Conservation (phyloP, 2,888 invertebrate species). For the Ferrisia virgata region DNA sequence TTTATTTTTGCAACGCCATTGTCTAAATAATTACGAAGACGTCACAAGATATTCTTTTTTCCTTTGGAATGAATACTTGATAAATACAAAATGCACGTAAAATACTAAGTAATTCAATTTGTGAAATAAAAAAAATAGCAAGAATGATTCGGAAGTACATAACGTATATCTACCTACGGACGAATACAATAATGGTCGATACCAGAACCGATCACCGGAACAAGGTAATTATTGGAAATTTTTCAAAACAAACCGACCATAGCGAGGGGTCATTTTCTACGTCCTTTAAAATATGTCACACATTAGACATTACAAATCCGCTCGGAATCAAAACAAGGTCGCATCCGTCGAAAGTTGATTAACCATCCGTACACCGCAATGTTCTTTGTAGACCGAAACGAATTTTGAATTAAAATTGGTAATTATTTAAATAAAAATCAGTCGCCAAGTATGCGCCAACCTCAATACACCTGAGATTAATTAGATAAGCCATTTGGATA, state of each 20-base stretch:
- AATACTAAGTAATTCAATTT: background rate
- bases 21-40: background rate
- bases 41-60: background rate
- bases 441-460: background rate
- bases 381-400: constrained; percentile 37
- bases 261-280: background rate
- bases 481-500: background rate
- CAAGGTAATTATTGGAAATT: constrained; percentile 23
- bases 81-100: background rate
- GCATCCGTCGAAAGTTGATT: constrained; percentile 32
- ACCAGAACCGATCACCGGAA: constrained; percentile 26
- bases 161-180: no score
- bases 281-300: constrained; percentile 31
- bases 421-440: constrained; percentile 35
- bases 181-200: background rate
- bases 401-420: constrained; percentile 41
- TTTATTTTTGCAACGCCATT: background rate
- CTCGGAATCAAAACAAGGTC: constrained; percentile 19
- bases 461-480: constrained; percentile 5
- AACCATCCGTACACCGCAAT: constrained; percentile 24
- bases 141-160: constrained; percentile 4
- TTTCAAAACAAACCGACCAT: constrained; percentile 27
- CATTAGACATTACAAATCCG: constrained; percentile 9
- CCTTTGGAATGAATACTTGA: background rate
- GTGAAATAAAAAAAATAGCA: background rate